These are phyloP conservation scores for Perognathus longimembris DNA, from an alignment of 2,113 vertebrate species.

Conservation along the genomic window DNA sequence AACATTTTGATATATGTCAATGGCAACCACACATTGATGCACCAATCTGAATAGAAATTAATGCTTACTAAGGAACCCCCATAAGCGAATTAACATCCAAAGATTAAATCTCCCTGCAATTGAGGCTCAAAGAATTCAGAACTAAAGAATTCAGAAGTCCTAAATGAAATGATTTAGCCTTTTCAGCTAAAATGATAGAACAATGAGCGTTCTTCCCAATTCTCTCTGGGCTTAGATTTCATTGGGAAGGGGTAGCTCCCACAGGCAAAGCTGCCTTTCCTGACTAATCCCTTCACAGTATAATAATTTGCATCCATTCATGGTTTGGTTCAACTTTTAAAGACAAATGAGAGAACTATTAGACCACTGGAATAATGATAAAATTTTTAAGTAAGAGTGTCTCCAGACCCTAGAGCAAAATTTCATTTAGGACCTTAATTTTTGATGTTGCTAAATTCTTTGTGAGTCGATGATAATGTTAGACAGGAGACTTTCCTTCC, in stretches of 20 bases:
- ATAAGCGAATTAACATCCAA: background rate
- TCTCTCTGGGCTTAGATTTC: background rate
- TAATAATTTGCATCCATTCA: background rate
- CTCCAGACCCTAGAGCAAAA: background rate
- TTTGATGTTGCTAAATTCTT: background rate
- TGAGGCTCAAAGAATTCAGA: slow-evolving; percentile 25
- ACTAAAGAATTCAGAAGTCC: background rate
- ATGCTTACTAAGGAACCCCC: background rate
- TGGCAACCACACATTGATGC: background rate
- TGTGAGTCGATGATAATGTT: background rate
- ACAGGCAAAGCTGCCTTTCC: rapidly evolving
- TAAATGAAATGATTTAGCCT: background rate
- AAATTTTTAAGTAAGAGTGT: background rate
- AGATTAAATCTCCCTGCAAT: background rate
- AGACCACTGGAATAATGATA: background rate
- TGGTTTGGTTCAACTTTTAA: background rate
- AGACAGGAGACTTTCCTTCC: background rate
- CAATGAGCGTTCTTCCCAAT: background rate
- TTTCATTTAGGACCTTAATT: background rate
- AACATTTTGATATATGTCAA: background rate
- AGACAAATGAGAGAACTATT: background rate
- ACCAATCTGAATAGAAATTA: background rate
- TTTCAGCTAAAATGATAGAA: background rate
- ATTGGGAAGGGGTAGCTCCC: background rate
- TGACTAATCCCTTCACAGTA: background rate